Evolutionary conservation across 1,140 invertebrate genomes (phyloP).

Genomic region (Dreissena rostriformis): DNA sequence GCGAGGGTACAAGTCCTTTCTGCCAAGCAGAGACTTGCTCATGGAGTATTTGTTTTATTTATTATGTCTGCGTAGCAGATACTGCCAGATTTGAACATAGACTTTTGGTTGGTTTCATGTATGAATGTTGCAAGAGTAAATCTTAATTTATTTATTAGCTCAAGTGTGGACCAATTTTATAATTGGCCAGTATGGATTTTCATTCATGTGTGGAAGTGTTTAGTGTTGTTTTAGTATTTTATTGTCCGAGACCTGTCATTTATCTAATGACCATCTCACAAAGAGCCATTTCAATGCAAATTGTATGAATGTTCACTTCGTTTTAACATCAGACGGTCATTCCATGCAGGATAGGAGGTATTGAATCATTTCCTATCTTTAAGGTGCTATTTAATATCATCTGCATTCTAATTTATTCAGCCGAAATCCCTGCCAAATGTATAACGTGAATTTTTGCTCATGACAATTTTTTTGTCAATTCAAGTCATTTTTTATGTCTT

Average conservation of each 20-base stretch:
- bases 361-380: conserved; percentile 12
- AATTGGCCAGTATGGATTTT: conserved; percentile 8
- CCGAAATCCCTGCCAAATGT: conserved; percentile 47
- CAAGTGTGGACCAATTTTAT: conserved; percentile 21
- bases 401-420: conserved; percentile 6
- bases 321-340: neutral
- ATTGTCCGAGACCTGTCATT: conserved; percentile 25
- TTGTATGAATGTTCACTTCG: conserved; percentile 37
- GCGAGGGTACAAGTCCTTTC: conserved; percentile 25
- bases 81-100: neutral
- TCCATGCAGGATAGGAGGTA: neutral
- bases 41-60: conserved; percentile 17
- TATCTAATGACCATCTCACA: conserved; percentile 33
- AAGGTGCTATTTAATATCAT: conserved; percentile 17
- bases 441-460: conserved; percentile 35
- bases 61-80: conserved; percentile 31
- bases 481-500: conserved; percentile 2
- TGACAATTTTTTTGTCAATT: conserved; percentile 42
- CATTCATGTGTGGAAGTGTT: conserved; percentile 22
- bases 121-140: conserved; percentile 11
- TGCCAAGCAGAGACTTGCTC: conserved; percentile 56
- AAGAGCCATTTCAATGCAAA: conserved; percentile 72
- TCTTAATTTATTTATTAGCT: conserved; percentile 46
- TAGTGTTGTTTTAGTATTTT: conserved; percentile 23
- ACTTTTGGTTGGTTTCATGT: neutral